A percentile compares a stretch with the other conserved stretches of the same genome.
Evolutionary conservation across 1,140 invertebrate species (phyloP).

Genomic region (Pollicipes pollicipes): DNA sequence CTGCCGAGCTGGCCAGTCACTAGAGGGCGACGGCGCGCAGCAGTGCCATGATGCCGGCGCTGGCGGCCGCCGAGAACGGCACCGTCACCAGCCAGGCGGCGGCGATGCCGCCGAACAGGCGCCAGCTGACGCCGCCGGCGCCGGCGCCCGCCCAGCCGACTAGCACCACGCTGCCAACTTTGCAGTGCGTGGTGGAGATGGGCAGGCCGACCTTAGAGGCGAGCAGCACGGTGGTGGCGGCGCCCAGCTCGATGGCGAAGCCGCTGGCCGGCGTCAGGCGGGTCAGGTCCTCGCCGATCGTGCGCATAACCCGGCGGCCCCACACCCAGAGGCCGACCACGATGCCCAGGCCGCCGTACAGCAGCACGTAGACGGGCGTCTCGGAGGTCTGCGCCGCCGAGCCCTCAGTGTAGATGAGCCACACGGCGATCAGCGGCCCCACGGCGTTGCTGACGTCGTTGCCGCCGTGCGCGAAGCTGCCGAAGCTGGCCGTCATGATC

Average conservation of each 20-base stretch:
- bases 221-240: conserved; percentile 83
- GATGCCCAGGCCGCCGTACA: conserved; percentile 87
- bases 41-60: conserved; percentile 59
- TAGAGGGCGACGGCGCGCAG: conserved; percentile 30
- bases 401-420: conserved; percentile 49
- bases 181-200: conserved; percentile 95
- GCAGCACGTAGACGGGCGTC: conserved; percentile 73
- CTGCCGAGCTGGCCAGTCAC: too few species aligned
- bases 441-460: conserved; percentile 99
- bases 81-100: conserved; percentile 94
- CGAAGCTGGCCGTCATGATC: conserved; percentile 88
- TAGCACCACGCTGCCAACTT: conserved; percentile 89
- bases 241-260: conserved; percentile 87
- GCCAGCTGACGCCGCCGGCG: conserved; percentile 68
- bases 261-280: conserved; percentile 90
- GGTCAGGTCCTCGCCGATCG: conserved; percentile 88
- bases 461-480: conserved; percentile 93
- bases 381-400: conserved; percentile 58
- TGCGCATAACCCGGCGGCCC: conserved; percentile 88
- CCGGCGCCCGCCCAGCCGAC: conserved; percentile 57
- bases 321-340: conserved; percentile 87
- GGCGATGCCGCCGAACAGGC: conserved; percentile 38
- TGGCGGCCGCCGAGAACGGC: conserved; percentile 70
- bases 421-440: conserved; percentile 85
- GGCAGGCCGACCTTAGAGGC: conserved; percentile 92